phyloP scores from a whole-genome alignment of 1,140 invertebrate genomes.

The Colletes gigas region DNA sequence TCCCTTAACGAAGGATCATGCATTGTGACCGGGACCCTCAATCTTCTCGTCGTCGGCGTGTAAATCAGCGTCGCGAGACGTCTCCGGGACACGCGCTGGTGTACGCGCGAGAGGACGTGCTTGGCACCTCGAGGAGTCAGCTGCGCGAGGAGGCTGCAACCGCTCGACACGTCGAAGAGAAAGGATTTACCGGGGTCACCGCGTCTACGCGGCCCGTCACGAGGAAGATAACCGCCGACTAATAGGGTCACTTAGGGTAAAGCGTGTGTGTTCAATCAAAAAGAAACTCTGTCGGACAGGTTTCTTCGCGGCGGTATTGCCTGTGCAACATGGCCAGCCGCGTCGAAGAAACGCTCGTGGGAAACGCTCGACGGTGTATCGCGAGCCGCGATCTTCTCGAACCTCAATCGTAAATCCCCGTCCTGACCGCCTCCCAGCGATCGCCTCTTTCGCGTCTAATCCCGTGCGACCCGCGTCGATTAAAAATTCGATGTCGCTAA shows the following conservation, averaged over 20 bases:
- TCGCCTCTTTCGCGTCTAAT: not conserved
- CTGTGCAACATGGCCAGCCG: conserved; percentile 19
- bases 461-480: not conserved
- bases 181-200: conserved; percentile 63
- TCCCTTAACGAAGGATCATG: too few relatives aligned
- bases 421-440: not conserved
- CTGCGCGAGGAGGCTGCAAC: conserved; percentile 38
- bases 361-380: conserved; percentile 37
- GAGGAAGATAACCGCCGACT: conserved; percentile 60
- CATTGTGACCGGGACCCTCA: too few relatives aligned
- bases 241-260: conserved; percentile 61
- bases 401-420: conserved; percentile 21
- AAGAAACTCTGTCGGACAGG: conserved; percentile 50
- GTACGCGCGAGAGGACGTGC: conserved; percentile 8
- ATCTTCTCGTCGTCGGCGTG: too few relatives aligned
- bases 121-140: conserved; percentile 22
- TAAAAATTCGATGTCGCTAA: conserved; percentile 4
- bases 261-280: conserved; percentile 47
- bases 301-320: conserved; percentile 49
- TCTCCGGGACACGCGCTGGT: too few relatives aligned
- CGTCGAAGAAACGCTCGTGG: conserved; percentile 39
- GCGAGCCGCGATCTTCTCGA: conserved; percentile 25
- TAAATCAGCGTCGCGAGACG: too few relatives aligned
- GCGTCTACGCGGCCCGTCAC: conserved; percentile 51
- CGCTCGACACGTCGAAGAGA: conserved; percentile 61